A percentile compares a stretch with the other conserved stretches of the same genome.
Evolutionary conservation across 2,113 vertebrate species (phyloP).

Genomic region (Vulpes vulpes): DNA sequence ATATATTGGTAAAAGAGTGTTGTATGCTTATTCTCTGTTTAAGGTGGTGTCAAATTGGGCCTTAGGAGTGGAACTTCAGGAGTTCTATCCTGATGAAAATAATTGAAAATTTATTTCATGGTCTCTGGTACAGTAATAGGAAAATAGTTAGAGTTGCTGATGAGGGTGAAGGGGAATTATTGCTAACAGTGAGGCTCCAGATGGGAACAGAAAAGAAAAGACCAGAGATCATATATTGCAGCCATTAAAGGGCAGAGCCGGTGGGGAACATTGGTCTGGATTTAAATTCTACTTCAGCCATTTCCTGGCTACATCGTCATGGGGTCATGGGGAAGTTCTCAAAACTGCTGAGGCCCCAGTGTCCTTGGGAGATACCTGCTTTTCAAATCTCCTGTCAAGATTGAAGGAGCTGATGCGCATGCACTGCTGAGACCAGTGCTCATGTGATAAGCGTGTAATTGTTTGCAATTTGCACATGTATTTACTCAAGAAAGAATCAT

Average conservation of each 20-base stretch:
- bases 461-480: not conserved
- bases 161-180: not conserved
- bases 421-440: not conserved
- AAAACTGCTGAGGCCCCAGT: not conserved
- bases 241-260: not conserved
- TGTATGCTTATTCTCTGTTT: conserved; percentile 40
- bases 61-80: not conserved
- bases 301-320: not conserved
- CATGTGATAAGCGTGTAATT: not conserved
- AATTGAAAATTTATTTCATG: conserved; percentile 4
- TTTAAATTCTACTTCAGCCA: not conserved
- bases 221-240: not conserved
- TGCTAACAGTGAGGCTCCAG: not conserved
- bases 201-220: not conserved
- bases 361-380: not conserved
- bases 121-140: not conserved
- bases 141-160: not conserved
- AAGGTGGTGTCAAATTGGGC: not conserved
- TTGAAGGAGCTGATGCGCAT: not conserved
- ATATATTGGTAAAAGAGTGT: not conserved
- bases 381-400: not conserved
- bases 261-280: not conserved
- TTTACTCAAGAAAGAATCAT: conserved; percentile 48
- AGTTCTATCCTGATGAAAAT: not conserved
- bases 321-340: not conserved